phyloP scores from a whole-genome alignment of 2,113 vertebrate genomes.

The Caloenas nicobarica region DNA sequence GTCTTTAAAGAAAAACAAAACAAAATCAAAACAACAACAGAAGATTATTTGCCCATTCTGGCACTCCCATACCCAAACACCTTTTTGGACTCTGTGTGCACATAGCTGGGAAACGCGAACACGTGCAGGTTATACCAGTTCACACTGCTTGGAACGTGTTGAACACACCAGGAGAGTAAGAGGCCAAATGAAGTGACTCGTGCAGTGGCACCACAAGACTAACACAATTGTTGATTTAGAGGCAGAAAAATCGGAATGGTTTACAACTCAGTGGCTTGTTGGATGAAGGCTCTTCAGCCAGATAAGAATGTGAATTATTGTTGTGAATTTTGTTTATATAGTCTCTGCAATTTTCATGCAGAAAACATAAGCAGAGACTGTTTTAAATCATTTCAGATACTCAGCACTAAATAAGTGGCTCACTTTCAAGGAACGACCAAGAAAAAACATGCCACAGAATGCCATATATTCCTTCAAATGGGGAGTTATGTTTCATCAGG shows the following conservation, averaged over 20 bases:
- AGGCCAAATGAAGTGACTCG: neutral
- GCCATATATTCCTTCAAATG: neutral
- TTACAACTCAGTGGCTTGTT: neutral
- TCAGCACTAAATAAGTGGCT: conserved; percentile 41
- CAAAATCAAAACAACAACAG: no score
- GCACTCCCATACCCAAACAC: neutral
- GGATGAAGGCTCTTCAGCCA: neutral
- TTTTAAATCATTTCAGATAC: conserved; percentile 34
- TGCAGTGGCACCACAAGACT: neutral
- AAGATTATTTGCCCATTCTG: neutral
- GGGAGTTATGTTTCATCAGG: neutral
- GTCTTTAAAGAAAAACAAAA: neutral
- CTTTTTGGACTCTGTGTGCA: neutral
- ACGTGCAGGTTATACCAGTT: neutral
- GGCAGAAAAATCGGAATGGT: neutral
- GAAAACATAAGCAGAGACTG: neutral
- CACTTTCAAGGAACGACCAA: neutral
- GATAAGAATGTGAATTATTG: neutral
- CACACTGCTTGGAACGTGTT: neutral
- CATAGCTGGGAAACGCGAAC: neutral
- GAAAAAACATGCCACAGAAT: neutral
- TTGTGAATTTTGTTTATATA: neutral
- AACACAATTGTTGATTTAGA: neutral
- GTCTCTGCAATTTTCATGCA: neutral
- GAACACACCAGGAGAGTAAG: neutral